These are phyloP conservation scores for Corella eumyota DNA, from an alignment of 23 tunicate species.

Conservation along the genomic window DNA sequence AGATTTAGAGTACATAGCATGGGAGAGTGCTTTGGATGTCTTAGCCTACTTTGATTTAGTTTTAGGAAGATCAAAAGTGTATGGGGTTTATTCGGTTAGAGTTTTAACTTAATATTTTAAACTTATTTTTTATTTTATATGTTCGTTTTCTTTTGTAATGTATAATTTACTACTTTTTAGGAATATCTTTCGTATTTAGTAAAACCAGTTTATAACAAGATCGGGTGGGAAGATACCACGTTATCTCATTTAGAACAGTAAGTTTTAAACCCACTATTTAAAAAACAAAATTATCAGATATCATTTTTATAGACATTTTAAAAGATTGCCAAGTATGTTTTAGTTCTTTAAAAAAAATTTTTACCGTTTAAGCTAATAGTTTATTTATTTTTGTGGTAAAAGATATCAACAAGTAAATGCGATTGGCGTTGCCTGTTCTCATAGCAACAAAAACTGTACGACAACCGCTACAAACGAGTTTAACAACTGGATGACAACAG, in stretches of 20 bases:
- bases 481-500: slow-evolving; percentile 12
- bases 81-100: slow-evolving; percentile 42
- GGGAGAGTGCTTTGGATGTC: slow-evolving; percentile 30
- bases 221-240: no score
- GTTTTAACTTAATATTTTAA: not conserved
- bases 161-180: not conserved
- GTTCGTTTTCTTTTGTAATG: not conserved
- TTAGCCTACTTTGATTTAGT: slow-evolving; percentile 29
- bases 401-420: slow-evolving; percentile 21
- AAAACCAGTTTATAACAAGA: no score
- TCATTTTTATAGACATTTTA: no score
- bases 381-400: no score
- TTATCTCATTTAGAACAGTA: no score
- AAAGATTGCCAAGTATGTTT: no score
- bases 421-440: slow-evolving; percentile 11
- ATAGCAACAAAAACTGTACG: slow-evolving; percentile 14
- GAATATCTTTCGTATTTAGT: not conserved
- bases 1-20: slow-evolving; percentile 28
- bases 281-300: no score
- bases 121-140: not conserved
- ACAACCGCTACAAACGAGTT: slow-evolving; percentile 4
- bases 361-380: no score
- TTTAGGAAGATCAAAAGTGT: slow-evolving; percentile 35
- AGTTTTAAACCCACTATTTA: no score
- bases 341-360: no score